Percentiles rank a stretch among this genome's conserved stretches.
Conservation (phyloP, 2,113 vertebrate species). For the Osmerus mordax region DNA sequence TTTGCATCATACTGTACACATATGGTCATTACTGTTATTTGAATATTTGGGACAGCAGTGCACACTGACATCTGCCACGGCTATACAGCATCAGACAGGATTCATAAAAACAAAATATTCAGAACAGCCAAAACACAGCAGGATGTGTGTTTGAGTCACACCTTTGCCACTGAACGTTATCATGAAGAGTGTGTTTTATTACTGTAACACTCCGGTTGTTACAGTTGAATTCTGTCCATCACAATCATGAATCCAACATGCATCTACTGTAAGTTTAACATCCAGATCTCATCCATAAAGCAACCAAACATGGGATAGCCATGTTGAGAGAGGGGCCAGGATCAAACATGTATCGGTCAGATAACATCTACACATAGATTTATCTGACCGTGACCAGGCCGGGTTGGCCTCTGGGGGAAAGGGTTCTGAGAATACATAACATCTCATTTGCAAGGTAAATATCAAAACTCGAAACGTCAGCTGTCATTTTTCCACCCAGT, state of each 20-base stretch:
- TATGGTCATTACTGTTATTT: neutral
- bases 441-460: constrained; percentile 50
- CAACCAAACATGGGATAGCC: too few relatives aligned
- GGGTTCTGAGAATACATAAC: neutral
- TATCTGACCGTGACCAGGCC: too few relatives aligned
- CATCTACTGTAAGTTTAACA: too few relatives aligned
- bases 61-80: neutral
- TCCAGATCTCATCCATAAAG: too few relatives aligned
- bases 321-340: too few relatives aligned
- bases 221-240: too few relatives aligned
- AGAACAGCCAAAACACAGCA: neutral
- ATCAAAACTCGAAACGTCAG: neutral
- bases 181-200: neutral
- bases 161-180: neutral
- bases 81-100: neutral
- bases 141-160: neutral
- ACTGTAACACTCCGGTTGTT: neutral
- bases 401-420: neutral
- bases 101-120: neutral
- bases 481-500: neutral
- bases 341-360: too few relatives aligned
- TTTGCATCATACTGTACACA: constrained; percentile 9
- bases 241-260: too few relatives aligned
- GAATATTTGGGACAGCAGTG: neutral
- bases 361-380: too few relatives aligned